Percentiles rank a stretch among this genome's conserved stretches.
phyloP scores from a whole-genome alignment of 2,797 vertebrate species.

The Galaxias olidus region DNA sequence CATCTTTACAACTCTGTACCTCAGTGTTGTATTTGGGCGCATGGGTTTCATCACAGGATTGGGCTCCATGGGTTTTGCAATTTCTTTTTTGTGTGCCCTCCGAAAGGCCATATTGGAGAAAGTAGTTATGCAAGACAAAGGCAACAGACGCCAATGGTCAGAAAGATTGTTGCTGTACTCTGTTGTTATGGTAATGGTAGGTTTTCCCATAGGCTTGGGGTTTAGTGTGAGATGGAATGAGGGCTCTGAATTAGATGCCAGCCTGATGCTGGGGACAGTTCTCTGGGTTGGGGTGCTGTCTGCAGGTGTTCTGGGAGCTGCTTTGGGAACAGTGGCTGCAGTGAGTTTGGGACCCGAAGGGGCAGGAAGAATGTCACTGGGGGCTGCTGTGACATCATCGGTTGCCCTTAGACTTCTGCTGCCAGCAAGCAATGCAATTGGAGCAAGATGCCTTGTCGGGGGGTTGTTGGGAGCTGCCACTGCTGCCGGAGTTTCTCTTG shows the following conservation, averaged over 20 bases:
- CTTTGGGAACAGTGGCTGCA: slow-evolving; percentile 60
- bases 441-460: slow-evolving; percentile 35
- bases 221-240: slow-evolving; percentile 13
- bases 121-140: slow-evolving; percentile 5
- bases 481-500: slow-evolving; percentile 58
- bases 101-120: slow-evolving; percentile 39
- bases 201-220: slow-evolving; percentile 56
- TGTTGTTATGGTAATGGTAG: slow-evolving; percentile 51
- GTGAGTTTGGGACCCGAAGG: slow-evolving; percentile 39
- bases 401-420: slow-evolving; percentile 47
- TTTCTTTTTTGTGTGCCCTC: slow-evolving; percentile 36
- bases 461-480: slow-evolving; percentile 50
- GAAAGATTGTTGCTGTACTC: slow-evolving; percentile 60
- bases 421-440: slow-evolving; percentile 22
- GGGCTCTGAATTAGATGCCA: slow-evolving; percentile 35
- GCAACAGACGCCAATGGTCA: slow-evolving; percentile 33
- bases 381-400: slow-evolving; percentile 43
- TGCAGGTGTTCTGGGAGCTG: slow-evolving; percentile 58
- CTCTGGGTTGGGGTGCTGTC: slow-evolving; percentile 61
- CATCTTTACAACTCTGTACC: slow-evolving; percentile 59
- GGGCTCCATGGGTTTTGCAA: slow-evolving; percentile 35
- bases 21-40: slow-evolving; percentile 50
- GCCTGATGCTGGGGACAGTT: slow-evolving; percentile 52
- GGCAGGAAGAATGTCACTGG: slow-evolving; percentile 44
- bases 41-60: slow-evolving; percentile 50